These are phyloP conservation scores for Hylomyscus alleni DNA, from an alignment of 2,797 vertebrate species.

Conservation along the genomic window DNA sequence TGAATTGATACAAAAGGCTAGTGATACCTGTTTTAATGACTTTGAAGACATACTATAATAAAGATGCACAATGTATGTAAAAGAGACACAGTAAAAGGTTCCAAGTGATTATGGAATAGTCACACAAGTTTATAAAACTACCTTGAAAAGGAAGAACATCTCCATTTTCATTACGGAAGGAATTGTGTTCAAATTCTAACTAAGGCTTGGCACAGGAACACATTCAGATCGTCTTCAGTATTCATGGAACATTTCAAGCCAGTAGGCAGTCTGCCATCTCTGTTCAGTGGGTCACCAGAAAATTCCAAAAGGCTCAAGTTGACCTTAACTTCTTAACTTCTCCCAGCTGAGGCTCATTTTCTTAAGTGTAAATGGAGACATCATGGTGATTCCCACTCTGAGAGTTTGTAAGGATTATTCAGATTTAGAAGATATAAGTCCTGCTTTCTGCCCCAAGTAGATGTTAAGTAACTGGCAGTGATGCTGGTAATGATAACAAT, in stretches of 20 bases:
- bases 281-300: not conserved
- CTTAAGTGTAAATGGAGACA: not conserved
- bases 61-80: not conserved
- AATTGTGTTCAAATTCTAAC: not conserved
- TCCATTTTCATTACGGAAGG: not conserved
- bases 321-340: slow-evolving; percentile 29
- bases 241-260: not conserved
- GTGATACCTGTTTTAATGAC: not conserved
- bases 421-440: not conserved
- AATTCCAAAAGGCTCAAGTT: slow-evolving; percentile 32
- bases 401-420: not conserved
- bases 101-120: not conserved
- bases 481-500: not conserved
- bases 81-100: not conserved
- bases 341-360: not conserved
- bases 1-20: not conserved
- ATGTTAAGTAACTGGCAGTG: not conserved
- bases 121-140: not conserved
- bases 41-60: not conserved
- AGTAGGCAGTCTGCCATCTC: not conserved
- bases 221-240: not conserved
- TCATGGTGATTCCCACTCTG: not conserved
- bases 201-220: not conserved
- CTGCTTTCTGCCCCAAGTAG: not conserved
- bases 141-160: not conserved